A percentile compares a stretch with the other conserved stretches of the same genome.
These are phyloP conservation scores for Trissolcus brochymenae DNA, from an alignment of 2,888 invertebrate species.

Conservation along the genomic window DNA sequence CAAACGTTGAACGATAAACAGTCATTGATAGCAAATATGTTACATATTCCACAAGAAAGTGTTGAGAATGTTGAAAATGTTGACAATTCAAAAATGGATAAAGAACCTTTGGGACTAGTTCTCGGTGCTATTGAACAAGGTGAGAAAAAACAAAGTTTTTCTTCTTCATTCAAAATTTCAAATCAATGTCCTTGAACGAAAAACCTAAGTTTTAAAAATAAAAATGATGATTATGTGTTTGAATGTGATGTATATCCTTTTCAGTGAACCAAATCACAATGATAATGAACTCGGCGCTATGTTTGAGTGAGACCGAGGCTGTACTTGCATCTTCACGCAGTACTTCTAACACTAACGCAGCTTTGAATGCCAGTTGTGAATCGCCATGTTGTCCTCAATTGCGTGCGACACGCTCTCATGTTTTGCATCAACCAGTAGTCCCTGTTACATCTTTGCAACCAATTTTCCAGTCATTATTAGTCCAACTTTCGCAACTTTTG, in stretches of 20 bases:
- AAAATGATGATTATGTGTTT: not conserved
- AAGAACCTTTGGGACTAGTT: constrained; percentile 83
- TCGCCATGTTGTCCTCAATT: constrained; percentile 76
- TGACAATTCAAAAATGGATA: constrained; percentile 76
- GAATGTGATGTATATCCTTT: not conserved
- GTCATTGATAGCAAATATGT: constrained; percentile 85
- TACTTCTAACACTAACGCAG: constrained; percentile 69
- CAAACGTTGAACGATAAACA: constrained; percentile 85
- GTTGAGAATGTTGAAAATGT: constrained; percentile 83
- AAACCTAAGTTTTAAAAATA: not conserved
- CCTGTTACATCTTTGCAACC: constrained; percentile 81
- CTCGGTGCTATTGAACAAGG: constrained; percentile 85
- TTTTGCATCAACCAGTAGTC: constrained; percentile 78
- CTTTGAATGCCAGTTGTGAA: constrained; percentile 68
- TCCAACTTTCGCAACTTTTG: constrained; percentile 84
- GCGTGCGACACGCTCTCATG: constrained; percentile 70
- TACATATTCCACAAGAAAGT: constrained; percentile 85
- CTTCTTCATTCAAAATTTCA: not conserved
- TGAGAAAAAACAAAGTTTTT: constrained; percentile 62
- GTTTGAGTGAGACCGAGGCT: constrained; percentile 79
- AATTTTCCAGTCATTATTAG: constrained; percentile 81
- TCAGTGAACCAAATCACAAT: constrained; percentile 79
- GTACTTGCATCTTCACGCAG: constrained; percentile 77
- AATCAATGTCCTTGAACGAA: not conserved
- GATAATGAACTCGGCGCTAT: constrained; percentile 79